A percentile compares a stretch with the other conserved stretches of the same genome.
Conservation (phyloP, 2,888 invertebrate genomes). For the Melipona beecheii region DNA sequence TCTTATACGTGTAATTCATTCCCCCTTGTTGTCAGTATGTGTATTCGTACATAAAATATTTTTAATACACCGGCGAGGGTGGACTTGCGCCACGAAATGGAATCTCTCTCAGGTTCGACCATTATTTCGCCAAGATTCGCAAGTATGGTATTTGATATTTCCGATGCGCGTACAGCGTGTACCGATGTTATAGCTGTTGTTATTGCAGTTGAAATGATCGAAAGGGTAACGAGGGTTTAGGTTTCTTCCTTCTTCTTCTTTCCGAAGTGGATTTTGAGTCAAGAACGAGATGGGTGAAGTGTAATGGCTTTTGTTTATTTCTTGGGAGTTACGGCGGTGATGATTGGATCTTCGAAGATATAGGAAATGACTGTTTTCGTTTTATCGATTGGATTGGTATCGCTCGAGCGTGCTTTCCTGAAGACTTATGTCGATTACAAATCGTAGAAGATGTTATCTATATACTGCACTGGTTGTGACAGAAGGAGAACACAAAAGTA, state of each 20-base stretch:
- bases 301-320: neutral
- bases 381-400: neutral
- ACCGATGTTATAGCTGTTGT: neutral
- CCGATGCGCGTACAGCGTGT: neutral
- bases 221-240: neutral
- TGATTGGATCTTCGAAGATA: neutral
- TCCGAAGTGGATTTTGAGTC: neutral
- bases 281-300: rapidly evolving
- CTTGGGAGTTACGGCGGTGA: neutral
- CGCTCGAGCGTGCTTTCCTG: neutral
- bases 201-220: neutral
- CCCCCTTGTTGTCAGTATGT: neutral
- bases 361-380: neutral
- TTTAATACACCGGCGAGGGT: slow-evolving; percentile 58
- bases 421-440: neutral
- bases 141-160: slow-evolving; percentile 23
- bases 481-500: no score
- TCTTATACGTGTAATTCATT: neutral
- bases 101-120: slow-evolving; percentile 27
- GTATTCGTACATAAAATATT: slow-evolving; percentile 60
- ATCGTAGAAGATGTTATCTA: no score
- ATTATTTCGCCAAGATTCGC: slow-evolving; percentile 24
- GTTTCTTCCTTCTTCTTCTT: rapidly evolving
- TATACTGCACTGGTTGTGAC: no score
- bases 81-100: slow-evolving; percentile 43